Evolutionary conservation across 2,113 vertebrate species (phyloP).

Genomic region (Elephantulus edwardii): DNA sequence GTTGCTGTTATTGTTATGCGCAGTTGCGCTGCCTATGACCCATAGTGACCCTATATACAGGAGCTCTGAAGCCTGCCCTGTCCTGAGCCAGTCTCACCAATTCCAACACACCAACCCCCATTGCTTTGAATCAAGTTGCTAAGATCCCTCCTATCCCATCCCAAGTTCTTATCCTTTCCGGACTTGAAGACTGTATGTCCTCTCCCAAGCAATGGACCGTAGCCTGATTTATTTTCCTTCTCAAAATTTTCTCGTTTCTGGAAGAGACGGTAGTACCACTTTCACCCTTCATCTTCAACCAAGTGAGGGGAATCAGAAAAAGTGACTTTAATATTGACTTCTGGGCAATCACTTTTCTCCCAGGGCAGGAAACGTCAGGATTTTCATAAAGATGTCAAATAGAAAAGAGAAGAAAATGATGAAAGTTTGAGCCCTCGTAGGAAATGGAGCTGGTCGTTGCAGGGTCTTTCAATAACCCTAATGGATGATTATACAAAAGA

Average conservation of each 20-base stretch:
- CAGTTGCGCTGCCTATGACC: no score
- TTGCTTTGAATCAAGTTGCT: neutral
- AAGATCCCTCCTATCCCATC: neutral
- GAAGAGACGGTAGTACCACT: neutral
- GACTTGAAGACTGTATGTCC: neutral
- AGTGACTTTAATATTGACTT: neutral
- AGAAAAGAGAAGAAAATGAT: slow-evolving; percentile 27
- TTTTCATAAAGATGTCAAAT: slow-evolving; percentile 52
- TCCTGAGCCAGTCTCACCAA: no score
- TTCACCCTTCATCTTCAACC: neutral
- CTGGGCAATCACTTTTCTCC: neutral
- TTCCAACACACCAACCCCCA: no score
- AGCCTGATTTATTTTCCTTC: neutral
- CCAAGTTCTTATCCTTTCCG: slow-evolving; percentile 13
- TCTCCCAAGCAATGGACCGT: neutral
- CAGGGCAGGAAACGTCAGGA: neutral
- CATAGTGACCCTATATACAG: no score
- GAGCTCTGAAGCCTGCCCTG: no score
- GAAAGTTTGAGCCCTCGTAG: slow-evolving; percentile 11
- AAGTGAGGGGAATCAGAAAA: neutral
- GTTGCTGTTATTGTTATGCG: no score
- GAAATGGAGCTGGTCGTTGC: slow-evolving; percentile 39
- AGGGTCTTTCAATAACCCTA: slow-evolving; percentile 23
- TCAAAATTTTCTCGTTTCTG: neutral
- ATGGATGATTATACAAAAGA: slow-evolving; percentile 55